A percentile compares a stretch with the other conserved stretches of the same genome.
Conservation (phyloP, 2,888 invertebrate species). For the Cordilura impudica region DNA sequence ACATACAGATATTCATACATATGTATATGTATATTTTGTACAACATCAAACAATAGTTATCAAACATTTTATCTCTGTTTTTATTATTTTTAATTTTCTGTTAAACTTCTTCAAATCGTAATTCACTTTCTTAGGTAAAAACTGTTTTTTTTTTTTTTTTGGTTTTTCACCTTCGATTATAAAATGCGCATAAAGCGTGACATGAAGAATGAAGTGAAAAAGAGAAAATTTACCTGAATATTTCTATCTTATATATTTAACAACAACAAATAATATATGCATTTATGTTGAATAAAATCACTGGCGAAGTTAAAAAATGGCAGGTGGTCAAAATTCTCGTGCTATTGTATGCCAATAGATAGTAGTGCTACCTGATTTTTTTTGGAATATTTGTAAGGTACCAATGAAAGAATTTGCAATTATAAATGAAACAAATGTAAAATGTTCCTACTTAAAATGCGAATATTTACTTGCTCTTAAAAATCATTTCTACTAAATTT, state of each 20-base stretch:
- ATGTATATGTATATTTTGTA: not conserved
- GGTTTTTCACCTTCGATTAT: not conserved
- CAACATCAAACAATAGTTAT: not conserved
- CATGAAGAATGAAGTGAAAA: not conserved
- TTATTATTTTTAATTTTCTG: not conserved
- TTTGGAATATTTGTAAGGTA: not conserved
- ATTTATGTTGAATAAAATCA: not conserved
- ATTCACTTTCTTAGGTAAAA: not conserved
- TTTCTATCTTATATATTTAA: not conserved
- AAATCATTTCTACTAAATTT: not conserved
- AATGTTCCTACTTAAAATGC: not conserved
- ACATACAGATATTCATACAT: not conserved
- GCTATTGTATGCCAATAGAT: not conserved
- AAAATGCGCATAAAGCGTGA: not conserved
- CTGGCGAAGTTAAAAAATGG: not conserved
- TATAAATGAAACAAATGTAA: too few species aligned
- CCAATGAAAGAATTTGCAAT: not conserved
- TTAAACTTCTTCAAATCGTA: not conserved
- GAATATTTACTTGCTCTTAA: not conserved
- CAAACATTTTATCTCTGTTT: not conserved
- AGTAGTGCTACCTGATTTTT: not conserved
- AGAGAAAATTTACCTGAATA: not conserved
- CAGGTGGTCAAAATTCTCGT: not conserved
- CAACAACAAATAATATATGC: not conserved
- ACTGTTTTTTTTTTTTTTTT: not conserved